Evolutionary conservation across 2,797 vertebrate genomes (phyloP).

Genomic region (Lithobates pipiens): DNA sequence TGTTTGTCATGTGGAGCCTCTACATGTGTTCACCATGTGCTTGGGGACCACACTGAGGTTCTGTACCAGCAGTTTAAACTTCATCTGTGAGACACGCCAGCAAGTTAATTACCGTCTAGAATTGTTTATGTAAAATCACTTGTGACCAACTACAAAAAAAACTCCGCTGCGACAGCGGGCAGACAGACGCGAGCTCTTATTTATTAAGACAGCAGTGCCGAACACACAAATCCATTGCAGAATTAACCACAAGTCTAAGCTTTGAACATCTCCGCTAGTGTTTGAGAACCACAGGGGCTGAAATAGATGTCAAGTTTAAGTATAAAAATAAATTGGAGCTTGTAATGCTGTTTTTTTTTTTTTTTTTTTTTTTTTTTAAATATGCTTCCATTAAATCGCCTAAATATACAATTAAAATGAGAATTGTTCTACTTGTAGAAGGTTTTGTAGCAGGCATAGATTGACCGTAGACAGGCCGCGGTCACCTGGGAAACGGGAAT

Average conservation of each 20-base stretch:
- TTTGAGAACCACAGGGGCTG: no score
- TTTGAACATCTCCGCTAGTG: no score
- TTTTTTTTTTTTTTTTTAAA: no score
- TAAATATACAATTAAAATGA: no score
- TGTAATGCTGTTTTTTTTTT: no score
- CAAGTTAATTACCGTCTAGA: neutral
- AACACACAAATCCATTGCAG: neutral
- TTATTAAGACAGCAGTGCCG: neutral
- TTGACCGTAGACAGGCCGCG: no score
- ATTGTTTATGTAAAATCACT: slow-evolving; percentile 7
- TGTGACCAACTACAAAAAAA: neutral
- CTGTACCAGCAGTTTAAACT: neutral
- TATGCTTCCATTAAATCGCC: no score
- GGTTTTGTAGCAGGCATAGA: no score
- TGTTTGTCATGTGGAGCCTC: neutral
- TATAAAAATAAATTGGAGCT: no score
- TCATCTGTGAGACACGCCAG: neutral
- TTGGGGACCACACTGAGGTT: neutral
- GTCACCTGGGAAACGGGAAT: no score
- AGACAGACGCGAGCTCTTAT: neutral
- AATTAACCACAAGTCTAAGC: neutral
- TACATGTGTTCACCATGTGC: neutral
- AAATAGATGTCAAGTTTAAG: no score
- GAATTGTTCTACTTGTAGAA: no score
- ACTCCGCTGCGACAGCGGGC: neutral